Evolutionary conservation across 2,888 invertebrate species (phyloP).

Genomic region (Steinernema carpocapsae): DNA sequence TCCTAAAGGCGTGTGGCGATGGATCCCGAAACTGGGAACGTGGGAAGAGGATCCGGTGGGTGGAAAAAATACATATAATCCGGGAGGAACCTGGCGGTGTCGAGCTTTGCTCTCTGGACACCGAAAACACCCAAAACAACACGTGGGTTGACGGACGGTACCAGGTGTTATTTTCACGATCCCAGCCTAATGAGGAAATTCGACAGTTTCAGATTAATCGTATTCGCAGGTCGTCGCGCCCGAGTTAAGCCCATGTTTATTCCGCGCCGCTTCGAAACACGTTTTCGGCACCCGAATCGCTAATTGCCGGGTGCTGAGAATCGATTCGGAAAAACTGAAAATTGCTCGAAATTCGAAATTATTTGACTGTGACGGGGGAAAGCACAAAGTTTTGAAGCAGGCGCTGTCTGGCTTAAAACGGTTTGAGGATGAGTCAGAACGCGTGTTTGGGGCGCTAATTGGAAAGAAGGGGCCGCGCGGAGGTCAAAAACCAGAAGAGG

Average conservation of each 20-base stretch:
- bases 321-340: no score
- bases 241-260: constrained; percentile 17
- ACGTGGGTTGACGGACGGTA: background rate
- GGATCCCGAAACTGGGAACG: background rate
- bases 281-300: constrained; percentile 6
- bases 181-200: constrained; percentile 5
- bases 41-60: no score
- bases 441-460: no score
- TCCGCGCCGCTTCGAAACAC: background rate
- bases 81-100: background rate
- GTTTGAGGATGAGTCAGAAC: no score
- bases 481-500: no score
- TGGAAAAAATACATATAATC: background rate
- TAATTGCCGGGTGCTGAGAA: background rate
- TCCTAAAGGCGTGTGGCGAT: background rate
- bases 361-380: no score
- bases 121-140: background rate
- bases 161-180: background rate
- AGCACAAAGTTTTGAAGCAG: no score
- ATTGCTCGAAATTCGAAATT: no score
- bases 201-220: constrained; percentile 34
- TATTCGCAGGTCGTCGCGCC: constrained; percentile 6
- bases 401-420: no score
- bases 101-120: background rate
- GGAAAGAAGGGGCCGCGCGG: no score